Conservation (phyloP, 2,113 vertebrate species). For the Aythya baeri region DNA sequence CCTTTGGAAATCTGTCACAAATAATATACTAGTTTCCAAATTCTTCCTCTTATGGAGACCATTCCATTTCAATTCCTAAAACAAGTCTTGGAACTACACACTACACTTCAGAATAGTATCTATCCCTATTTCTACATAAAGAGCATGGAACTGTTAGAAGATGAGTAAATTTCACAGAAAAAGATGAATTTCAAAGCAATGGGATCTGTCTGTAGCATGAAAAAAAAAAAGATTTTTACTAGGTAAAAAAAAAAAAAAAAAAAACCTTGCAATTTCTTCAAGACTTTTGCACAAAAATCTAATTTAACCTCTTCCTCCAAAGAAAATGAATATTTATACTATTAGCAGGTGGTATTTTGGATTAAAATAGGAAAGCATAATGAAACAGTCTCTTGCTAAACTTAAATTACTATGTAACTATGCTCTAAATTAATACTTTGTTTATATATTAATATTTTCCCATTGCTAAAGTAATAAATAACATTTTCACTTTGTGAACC, state of each 20-base stretch:
- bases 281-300: background rate
- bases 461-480: background rate
- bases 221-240: background rate
- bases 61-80: background rate
- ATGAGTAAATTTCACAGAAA: background rate
- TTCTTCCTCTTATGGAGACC: background rate
- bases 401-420: background rate
- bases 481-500: background rate
- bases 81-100: background rate
- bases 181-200: background rate
- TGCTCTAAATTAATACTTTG: background rate
- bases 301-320: background rate
- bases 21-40: background rate
- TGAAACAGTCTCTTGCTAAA: background rate
- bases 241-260: too few relatives aligned
- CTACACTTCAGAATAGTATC: background rate
- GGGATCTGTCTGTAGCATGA: background rate
- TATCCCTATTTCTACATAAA: background rate
- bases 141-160: background rate
- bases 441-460: background rate
- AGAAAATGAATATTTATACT: background rate
- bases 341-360: background rate
- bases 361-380: background rate
- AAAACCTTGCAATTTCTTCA: background rate
- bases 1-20: background rate